Evolutionary conservation across 2,113 vertebrate species (phyloP).

Genomic region (Oenanthe oenanthe): DNA sequence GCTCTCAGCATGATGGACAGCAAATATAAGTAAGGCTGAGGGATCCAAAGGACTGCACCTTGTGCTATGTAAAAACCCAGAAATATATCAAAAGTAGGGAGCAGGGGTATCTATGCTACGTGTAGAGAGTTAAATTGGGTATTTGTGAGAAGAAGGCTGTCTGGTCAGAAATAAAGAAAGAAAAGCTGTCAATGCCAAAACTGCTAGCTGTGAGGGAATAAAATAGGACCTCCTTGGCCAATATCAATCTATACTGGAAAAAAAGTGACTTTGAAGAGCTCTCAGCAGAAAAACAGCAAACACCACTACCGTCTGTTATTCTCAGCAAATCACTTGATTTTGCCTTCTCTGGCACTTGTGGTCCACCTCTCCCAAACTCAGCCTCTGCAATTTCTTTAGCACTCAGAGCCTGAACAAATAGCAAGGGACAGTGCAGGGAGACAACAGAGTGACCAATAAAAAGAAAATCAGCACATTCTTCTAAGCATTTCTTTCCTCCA

Average conservation of each 20-base stretch:
- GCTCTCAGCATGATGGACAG: neutral
- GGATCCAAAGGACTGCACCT: fast-evolving
- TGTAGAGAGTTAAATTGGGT: neutral
- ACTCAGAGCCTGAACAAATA: neutral
- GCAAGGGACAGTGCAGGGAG: neutral
- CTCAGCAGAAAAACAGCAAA: neutral
- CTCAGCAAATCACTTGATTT: neutral
- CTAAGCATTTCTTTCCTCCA: neutral
- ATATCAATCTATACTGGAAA: neutral
- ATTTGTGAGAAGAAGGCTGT: neutral
- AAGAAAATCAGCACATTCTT: neutral
- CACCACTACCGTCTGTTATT: neutral
- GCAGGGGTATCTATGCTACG: neutral
- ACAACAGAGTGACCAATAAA: neutral
- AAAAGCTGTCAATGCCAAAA: neutral
- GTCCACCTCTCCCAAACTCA: neutral
- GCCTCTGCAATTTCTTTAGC: neutral
- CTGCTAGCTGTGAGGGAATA: neutral
- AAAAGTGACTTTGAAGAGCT: neutral
- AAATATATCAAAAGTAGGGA: neutral
- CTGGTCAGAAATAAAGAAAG: neutral
- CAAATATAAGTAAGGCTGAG: fast-evolving
- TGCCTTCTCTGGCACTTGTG: neutral
- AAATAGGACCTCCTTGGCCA: neutral
- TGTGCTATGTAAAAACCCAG: neutral